A percentile compares a stretch with the other conserved stretches of the same genome.
Evolutionary conservation across 2,888 invertebrate species (phyloP).

Genomic region (Plebejus melissa): DNA sequence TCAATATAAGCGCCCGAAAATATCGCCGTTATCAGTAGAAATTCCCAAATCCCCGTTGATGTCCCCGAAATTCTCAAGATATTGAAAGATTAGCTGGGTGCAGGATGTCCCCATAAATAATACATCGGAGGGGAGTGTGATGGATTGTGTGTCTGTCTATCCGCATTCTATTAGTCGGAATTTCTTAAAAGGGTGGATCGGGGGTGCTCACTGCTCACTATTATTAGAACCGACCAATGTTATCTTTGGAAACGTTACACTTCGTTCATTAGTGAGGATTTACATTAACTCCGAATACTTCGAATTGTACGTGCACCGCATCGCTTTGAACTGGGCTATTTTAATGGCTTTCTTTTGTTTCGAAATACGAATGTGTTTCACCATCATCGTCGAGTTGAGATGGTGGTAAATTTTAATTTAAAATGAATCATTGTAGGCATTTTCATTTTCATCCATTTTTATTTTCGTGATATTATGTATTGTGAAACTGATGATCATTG

Average conservation of each 20-base stretch:
- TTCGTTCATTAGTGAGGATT: slow-evolving; percentile 52
- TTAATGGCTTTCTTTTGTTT: slow-evolving; percentile 8
- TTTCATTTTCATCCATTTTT: not conserved
- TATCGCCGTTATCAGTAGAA: slow-evolving; percentile 38
- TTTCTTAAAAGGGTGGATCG: slow-evolving; percentile 75
- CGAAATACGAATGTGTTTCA: not conserved
- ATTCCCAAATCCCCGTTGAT: slow-evolving; percentile 51
- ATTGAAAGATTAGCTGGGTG: slow-evolving; percentile 77
- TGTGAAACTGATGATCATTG: not conserved
- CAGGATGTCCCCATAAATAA: slow-evolving; percentile 75
- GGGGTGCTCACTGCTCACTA: slow-evolving; percentile 64
- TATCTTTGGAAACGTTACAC: slow-evolving; percentile 64
- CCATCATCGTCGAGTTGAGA: not conserved
- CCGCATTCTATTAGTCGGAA: slow-evolving; percentile 75
- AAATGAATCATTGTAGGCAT: not conserved
- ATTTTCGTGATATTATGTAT: not conserved
- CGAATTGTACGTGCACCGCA: slow-evolving; percentile 17
- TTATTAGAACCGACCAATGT: slow-evolving; percentile 69
- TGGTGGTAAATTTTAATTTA: not conserved
- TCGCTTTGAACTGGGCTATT: not conserved
- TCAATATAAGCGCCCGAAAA: slow-evolving; percentile 40
- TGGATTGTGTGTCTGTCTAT: slow-evolving; percentile 74
- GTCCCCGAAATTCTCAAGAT: slow-evolving; percentile 74
- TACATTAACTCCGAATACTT: slow-evolving; percentile 27
- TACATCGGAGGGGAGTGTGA: slow-evolving; percentile 72